Evolutionary conservation across 2,797 vertebrate genomes (phyloP), one percentile per base, ranked within the genome.

Genomic region (Heliangelus exortis): DNA sequence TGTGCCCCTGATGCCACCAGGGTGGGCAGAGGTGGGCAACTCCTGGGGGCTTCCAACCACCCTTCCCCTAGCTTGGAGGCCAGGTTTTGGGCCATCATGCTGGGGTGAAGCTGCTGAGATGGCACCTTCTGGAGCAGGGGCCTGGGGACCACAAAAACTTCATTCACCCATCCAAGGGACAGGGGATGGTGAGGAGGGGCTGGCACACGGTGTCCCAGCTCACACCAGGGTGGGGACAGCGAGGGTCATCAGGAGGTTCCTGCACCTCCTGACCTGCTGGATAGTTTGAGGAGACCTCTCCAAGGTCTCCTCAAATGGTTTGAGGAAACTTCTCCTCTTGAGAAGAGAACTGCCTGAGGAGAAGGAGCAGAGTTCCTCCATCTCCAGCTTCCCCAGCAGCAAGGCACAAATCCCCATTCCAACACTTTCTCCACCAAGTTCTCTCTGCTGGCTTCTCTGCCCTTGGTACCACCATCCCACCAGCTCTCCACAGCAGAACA

Each of bases 71-170:
- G 10, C 28, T n/a, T 2, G 1, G 33, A 47, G 17, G n/a, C 3
- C 21, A 0, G 8, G 7, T 19, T 50, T 68, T 11, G 50, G 48
- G 45, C 55, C 59, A 31, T 31, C 7, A 1, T 1, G 5, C 1
- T 3, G 33, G 55, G 5, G 15, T 33, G 26, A 12, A 67, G 47
- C 20, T 31, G 17, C 61, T 22, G 50, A 53, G 33, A 2, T 31
- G 66, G 43, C 31, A 10, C 2, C 51, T 68, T n/a, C 68, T 26
- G 50, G 36, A 31, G 15, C 0, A 0, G 2, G 1, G 12, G 26
- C 58, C 11, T 18, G 45, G 63, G 80, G 20, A 15, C 7, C 1
- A 1, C 66, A 36, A 26, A 43, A 71, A 55, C 57, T 28, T 8
- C 68, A 18, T n/a, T 65, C 55, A 19, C 22, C 34, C 9, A 1